Evolutionary conservation across 2,888 invertebrate genomes (phyloP), one percentile per base, ranked within the genome.

Genomic region (Tetramorium bicarinatum): DNA sequence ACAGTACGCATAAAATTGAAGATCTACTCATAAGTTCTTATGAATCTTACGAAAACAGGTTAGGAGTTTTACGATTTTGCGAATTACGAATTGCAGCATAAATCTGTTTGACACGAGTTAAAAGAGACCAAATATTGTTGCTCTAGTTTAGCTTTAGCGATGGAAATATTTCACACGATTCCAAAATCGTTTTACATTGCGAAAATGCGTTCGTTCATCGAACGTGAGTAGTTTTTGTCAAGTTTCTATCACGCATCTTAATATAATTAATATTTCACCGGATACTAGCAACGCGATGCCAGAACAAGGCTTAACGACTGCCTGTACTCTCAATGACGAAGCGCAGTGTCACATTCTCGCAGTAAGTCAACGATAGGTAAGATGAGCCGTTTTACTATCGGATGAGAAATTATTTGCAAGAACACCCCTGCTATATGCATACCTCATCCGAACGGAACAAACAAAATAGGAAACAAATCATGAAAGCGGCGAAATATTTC

Each of bases 231-330:
- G 38, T 56, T 77, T 25, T 38, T 34, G 15, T 56, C 29, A 59
- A 79, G 18, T 71, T 71, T 71, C 25, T 8, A 3, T 80, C 79
- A 29, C 15, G 25, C 47, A 59, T 59, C 38, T 59, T 71, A 54
- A 34, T 56, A 25, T 77, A 44, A 77, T 67, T 77, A 80, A 80
- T 80, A 80, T 49, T 80, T 71, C 67, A 82, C 15, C 9, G 56
- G 66, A 67, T 49, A 80, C 79, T 15, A 41, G 83, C 59, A 72
- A 84, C 84, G 72, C 44, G 74, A 84, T 15, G 41, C 81, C 74
- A 21, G 74, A 82, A 80, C 69, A 85, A 83, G 82, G 82, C 85
- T 86, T 88, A 88, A 89, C 84, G 89, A 87, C 84, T 83, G 62
- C 71, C 77, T 74, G 85, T 71, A 80, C 84, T 84, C 75, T 83